Evolutionary conservation across 1,140 invertebrate genomes (phyloP), one percentile per base, ranked within the genome.

Genomic region (Trachymyrmex septentrionalis): DNA sequence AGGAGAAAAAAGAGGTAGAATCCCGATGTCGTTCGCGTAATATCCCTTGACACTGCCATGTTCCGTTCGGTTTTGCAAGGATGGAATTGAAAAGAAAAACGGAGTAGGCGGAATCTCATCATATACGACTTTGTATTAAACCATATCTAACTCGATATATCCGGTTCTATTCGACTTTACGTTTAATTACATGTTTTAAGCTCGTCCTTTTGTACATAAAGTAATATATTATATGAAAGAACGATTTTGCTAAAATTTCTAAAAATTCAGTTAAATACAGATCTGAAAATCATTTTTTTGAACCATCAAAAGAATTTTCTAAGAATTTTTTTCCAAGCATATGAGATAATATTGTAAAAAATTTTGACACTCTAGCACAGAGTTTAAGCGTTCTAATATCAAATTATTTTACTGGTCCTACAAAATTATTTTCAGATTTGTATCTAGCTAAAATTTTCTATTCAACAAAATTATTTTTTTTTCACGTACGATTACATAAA

Each of bases 1-100:
- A 86, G 59, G 81, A 86, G 69, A 86, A 69, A 87, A 81, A 78
- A 21, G 44, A 77, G 85, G 78, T 80, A 87, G n/a, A 44, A 59
- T 87, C 59, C 44, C 16, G 63, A 53, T 34, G 63, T 19, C 48
- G 82, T 61, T 86, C 76, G 57, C 24, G 66, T 64, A 84, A 89
- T 71, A 76, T 44, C 14, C 57, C 72, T 78, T 34, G 69, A 61
- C 57, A 71, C 69, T 66, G 59, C 19, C 38, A 67, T 16, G 21
- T 59, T 34, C 82, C 53, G 73, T 77, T 63, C 48, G 21, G 1
- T 81, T 81, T 81, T 81, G 50, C 50, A 81, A 71, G 78, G 21
- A 38, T 55, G 21, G 16, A 7, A 71, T 67, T 44, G 63, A 53
- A 14, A 27, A n/a, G 50, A 69, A 38, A 69, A 81, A 59, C 10